Evolutionary conservation across 2,888 invertebrate species (phyloP).

Genomic region (Parasteatoda lunata): DNA sequence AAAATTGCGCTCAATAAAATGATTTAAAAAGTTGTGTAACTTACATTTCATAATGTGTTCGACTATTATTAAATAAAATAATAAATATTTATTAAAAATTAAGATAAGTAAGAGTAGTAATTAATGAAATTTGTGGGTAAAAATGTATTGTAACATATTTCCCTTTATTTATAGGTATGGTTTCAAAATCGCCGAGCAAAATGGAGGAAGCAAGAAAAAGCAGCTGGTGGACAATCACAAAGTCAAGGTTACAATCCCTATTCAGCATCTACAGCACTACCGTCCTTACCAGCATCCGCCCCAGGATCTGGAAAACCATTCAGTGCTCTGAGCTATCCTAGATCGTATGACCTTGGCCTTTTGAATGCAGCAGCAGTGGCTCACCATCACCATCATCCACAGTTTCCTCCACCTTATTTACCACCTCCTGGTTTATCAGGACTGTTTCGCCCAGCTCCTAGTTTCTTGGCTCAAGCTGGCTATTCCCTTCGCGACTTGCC

Average conservation of each 20-base stretch:
- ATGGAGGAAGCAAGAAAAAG: slow-evolving; percentile 73
- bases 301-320: slow-evolving; percentile 59
- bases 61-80: no score
- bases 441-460: slow-evolving; percentile 52
- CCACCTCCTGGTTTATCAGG: slow-evolving; percentile 55
- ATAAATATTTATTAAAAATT: no score
- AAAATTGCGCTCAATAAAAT: no score
- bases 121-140: no score
- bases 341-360: slow-evolving; percentile 52
- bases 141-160: background rate
- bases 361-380: slow-evolving; percentile 45
- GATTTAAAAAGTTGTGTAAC: no score
- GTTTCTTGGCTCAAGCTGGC: slow-evolving; percentile 50
- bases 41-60: no score
- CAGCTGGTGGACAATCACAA: slow-evolving; percentile 66
- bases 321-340: slow-evolving; percentile 42
- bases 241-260: slow-evolving; percentile 69
- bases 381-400: slow-evolving; percentile 54
- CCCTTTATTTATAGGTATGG: slow-evolving; percentile 69
- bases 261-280: slow-evolving; percentile 49
- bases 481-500: slow-evolving; percentile 61
- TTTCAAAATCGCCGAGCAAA: slow-evolving; percentile 73
- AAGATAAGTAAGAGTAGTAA: no score
- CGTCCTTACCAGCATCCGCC: slow-evolving; percentile 60
- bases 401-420: slow-evolving; percentile 58